Evolutionary conservation across 2,113 vertebrate species (phyloP).

Genomic region (Pomatostomus ruficeps): DNA sequence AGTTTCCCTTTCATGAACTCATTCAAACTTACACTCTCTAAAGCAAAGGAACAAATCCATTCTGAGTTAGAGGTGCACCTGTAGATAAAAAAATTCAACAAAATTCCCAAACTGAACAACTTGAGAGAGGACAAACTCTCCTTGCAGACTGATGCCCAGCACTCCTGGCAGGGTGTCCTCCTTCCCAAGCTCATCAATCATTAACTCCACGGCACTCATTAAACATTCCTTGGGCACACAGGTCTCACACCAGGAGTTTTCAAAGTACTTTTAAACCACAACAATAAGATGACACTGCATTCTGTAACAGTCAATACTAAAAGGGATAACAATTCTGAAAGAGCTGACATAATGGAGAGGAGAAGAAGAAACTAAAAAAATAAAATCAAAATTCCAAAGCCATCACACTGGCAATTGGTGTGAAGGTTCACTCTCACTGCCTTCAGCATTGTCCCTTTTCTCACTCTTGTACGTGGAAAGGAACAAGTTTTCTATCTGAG

Average conservation of each 20-base stretch:
- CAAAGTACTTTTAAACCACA: not conserved
- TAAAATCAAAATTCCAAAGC: not conserved
- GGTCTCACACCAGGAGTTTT: not conserved
- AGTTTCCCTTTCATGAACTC: not conserved
- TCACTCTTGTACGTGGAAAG: conserved; percentile 77
- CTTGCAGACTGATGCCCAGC: not conserved
- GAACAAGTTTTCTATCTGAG: conserved; percentile 87
- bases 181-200: not conserved
- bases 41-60: not conserved
- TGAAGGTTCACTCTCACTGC: not conserved
- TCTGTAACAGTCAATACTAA: not conserved
- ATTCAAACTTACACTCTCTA: not conserved
- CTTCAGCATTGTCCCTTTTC: conserved; percentile 51
- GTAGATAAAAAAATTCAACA: not conserved
- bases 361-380: not conserved
- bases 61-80: not conserved
- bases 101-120: not conserved
- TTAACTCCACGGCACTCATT: not conserved
- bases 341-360: not conserved
- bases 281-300: not conserved
- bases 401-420: not conserved
- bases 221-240: not conserved
- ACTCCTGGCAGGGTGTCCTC: not conserved
- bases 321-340: not conserved
- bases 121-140: not conserved